These are phyloP conservation scores for Baronia brevicornis DNA, from an alignment of 2,888 invertebrate genomes.

Conservation along the genomic window DNA sequence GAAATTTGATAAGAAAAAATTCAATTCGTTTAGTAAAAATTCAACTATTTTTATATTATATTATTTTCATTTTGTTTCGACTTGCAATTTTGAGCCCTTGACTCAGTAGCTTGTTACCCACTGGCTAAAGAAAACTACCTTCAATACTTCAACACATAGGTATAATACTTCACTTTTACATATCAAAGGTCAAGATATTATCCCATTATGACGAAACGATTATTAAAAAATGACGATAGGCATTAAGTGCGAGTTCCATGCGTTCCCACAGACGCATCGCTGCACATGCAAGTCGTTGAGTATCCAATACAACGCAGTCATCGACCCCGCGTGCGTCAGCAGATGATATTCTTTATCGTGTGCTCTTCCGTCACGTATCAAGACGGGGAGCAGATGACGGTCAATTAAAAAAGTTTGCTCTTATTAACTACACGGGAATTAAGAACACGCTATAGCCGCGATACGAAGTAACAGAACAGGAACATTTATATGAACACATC, in stretches of 20 bases:
- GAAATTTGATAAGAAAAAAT: too few species aligned
- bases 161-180: too few species aligned
- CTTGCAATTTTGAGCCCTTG: too few species aligned
- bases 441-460: constrained; percentile 45
- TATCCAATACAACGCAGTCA: constrained; percentile 60
- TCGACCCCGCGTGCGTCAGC: constrained; percentile 67
- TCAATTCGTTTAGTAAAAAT: too few species aligned
- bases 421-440: constrained; percentile 66
- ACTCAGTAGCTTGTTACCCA: too few species aligned
- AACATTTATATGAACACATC: not conserved
- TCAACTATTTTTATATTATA: too few species aligned
- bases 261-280: constrained; percentile 57
- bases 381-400: constrained; percentile 62
- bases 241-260: constrained; percentile 31
- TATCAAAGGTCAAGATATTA: too few species aligned
- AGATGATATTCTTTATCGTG: constrained; percentile 46
- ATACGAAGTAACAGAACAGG: constrained; percentile 61
- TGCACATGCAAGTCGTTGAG: constrained; percentile 39
- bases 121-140: too few species aligned
- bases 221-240: constrained; percentile 14
- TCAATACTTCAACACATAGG: too few species aligned
- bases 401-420: constrained; percentile 71
- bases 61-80: too few species aligned
- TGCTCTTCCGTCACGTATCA: constrained; percentile 40
- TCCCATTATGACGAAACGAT: constrained; percentile 17